Percentiles rank a stretch among this genome's conserved stretches.
Conservation (phyloP, 1,140 invertebrate genomes). For the Drosophila lowei region DNA sequence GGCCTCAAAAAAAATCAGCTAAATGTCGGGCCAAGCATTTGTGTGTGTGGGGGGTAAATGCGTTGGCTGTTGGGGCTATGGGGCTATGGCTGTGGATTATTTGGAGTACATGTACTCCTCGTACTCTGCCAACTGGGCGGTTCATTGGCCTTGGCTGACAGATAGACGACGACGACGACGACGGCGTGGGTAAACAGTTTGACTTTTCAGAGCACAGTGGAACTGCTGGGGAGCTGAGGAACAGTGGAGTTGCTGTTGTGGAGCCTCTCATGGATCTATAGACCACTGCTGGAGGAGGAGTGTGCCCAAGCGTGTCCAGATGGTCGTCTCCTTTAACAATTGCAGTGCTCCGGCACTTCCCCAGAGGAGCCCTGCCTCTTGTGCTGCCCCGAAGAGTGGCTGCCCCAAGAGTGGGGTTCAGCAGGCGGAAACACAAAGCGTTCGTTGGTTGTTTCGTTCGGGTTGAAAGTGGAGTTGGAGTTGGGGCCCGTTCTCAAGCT, state of each 20-base stretch:
- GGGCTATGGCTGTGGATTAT: slow-evolving; percentile 43
- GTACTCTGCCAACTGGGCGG: slow-evolving; percentile 11
- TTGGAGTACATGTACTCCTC: slow-evolving; percentile 36
- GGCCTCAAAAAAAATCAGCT: slow-evolving; percentile 45
- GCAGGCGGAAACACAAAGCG: slow-evolving; percentile 52
- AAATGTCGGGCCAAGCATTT: background rate
- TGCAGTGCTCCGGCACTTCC: background rate
- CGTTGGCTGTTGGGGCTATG: slow-evolving; percentile 31
- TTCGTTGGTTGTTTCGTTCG: slow-evolving; percentile 10
- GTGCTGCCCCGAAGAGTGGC: slow-evolving; percentile 19
- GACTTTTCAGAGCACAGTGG: too few species aligned
- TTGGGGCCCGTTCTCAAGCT: slow-evolving; percentile 1
- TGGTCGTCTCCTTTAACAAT: slow-evolving; percentile 41
- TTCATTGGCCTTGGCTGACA: slow-evolving; percentile 68
- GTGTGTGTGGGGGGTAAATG: slow-evolving; percentile 39
- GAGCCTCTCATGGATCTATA: too few species aligned
- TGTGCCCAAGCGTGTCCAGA: slow-evolving; percentile 67
- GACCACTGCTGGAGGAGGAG: slow-evolving; percentile 19
- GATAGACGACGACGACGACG: background rate
- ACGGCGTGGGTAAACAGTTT: slow-evolving; percentile 61
- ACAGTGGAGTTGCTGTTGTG: background rate
- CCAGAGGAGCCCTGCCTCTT: slow-evolving; percentile 36
- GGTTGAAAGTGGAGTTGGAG: slow-evolving; percentile 58
- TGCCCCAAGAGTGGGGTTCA: slow-evolving; percentile 19
- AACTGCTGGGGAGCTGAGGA: too few species aligned